Conservation (phyloP, 2,113 vertebrate genomes). For the Ictalurus punctatus region DNA sequence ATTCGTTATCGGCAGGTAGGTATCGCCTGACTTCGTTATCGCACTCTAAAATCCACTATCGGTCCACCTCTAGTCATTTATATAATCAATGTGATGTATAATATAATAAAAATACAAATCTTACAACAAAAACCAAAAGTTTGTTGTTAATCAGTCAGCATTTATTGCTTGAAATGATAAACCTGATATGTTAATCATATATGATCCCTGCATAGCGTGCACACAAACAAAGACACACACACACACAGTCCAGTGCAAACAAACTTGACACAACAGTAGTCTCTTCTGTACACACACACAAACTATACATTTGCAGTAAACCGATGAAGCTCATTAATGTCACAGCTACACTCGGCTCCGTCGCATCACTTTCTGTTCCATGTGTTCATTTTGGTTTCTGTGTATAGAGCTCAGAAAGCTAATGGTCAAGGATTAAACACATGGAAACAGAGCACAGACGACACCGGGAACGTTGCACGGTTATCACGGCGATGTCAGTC, state of each 20-base stretch:
- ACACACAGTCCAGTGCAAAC: not conserved
- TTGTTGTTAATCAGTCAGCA: slow-evolving; percentile 61
- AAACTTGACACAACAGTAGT: not conserved
- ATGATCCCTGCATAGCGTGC: slow-evolving; percentile 60
- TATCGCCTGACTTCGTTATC: too few species aligned
- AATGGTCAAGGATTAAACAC: not conserved
- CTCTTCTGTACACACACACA: too few species aligned
- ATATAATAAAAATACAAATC: not conserved
- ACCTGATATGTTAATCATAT: slow-evolving; percentile 60
- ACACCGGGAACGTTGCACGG: not conserved
- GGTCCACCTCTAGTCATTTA: too few species aligned
- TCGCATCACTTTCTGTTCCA: not conserved
- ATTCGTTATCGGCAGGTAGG: too few species aligned
- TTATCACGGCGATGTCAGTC: not conserved
- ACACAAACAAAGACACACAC: not conserved
- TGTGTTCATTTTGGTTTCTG: slow-evolving; percentile 2
- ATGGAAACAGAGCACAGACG: not conserved
- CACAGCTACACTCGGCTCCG: not conserved
- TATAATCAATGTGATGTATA: not conserved
- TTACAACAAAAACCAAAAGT: not conserved
- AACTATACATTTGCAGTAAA: not conserved
- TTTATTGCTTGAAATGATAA: slow-evolving; percentile 71
- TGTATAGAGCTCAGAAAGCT: not conserved
- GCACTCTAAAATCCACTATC: too few species aligned
- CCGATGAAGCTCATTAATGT: not conserved